These are phyloP conservation scores for Peromyscus nudipes DNA, from an alignment of 2,797 vertebrate species.

Conservation along the genomic window DNA sequence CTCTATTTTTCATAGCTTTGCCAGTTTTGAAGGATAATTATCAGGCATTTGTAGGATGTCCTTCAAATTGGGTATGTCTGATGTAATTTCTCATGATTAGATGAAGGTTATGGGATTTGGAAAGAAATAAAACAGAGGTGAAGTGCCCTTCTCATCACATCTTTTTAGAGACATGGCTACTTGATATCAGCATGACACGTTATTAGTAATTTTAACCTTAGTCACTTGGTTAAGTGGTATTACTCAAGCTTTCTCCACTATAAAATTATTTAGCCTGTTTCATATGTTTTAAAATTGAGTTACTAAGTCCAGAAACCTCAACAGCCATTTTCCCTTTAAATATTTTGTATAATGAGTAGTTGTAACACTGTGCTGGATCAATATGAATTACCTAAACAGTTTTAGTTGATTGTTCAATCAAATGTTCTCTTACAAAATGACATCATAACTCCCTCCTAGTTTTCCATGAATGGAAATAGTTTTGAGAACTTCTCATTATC, in stretches of 20 bases:
- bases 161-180: not conserved
- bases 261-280: constrained; percentile 1
- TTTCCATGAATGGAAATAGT: not conserved
- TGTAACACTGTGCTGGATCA: not conserved
- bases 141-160: not conserved
- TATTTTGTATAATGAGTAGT: not conserved
- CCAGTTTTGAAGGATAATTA: constrained; percentile 37
- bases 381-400: not conserved
- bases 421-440: not conserved
- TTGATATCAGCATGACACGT: not conserved
- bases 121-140: not conserved
- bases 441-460: not conserved
- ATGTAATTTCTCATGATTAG: constrained; percentile 36
- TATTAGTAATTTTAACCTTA: not conserved
- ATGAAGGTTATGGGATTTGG: not conserved
- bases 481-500: not conserved
- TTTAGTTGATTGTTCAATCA: not conserved
- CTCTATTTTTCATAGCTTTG: constrained; percentile 29
- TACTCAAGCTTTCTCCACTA: not conserved
- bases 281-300: constrained; percentile 28
- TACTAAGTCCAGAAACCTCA: not conserved
- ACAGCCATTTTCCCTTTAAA: not conserved
- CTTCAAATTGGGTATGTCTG: not conserved
- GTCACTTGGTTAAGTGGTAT: constrained; percentile 22
- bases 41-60: constrained; percentile 4